phyloP scores from a whole-genome alignment of 2,888 invertebrate genomes.

The Drosophila kambysellisi region DNA sequence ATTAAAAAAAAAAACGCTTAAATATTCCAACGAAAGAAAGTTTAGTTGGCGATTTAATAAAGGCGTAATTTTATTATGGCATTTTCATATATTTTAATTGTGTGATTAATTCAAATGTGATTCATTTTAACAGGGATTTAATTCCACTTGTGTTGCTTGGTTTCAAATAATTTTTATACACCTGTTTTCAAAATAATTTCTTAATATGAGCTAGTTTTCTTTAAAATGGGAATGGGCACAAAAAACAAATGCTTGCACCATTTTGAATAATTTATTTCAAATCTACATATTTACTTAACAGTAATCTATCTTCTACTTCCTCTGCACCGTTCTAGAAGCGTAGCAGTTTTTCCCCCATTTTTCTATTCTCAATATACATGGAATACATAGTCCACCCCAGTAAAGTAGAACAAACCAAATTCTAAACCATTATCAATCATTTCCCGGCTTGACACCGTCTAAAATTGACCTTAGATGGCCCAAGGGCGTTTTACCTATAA shows the following conservation, averaged over 20 bases:
- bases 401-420: constrained; percentile 1
- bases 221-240: background rate
- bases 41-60: constrained; percentile 30
- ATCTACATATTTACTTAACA: background rate
- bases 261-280: background rate
- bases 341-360: background rate
- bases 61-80: background rate
- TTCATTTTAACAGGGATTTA: background rate
- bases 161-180: background rate
- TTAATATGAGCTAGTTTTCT: background rate
- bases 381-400: background rate
- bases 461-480: constrained; percentile 51
- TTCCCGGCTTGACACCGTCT: constrained; percentile 8
- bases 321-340: background rate
- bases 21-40: constrained; percentile 37
- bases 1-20: constrained; percentile 26
- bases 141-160: background rate
- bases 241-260: background rate
- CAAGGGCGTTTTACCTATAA: constrained; percentile 45
- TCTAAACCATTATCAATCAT: constrained; percentile 53
- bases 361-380: background rate
- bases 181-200: background rate
- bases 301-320: constrained; percentile 21
- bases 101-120: background rate
- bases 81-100: constrained; percentile 4